Evolutionary conservation across 2,888 invertebrate genomes (phyloP).

Genomic region (Arge pagana): DNA sequence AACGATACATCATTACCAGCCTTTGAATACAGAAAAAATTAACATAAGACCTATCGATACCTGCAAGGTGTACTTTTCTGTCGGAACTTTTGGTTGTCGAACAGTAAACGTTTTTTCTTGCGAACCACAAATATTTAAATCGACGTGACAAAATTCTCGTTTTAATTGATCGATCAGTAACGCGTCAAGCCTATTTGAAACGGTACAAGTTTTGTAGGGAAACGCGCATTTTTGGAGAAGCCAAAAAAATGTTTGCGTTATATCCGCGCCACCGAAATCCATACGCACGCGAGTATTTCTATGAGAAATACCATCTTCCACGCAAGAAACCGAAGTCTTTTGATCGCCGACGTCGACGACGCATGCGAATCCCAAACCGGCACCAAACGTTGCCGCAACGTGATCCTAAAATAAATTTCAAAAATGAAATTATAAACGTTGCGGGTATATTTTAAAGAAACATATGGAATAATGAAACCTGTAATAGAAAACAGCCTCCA

Average conservation of each 20-base stretch:
- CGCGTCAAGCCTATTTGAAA: slow-evolving; percentile 76
- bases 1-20: no score
- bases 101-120: slow-evolving; percentile 81
- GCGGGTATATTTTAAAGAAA: background rate
- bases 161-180: slow-evolving; percentile 82
- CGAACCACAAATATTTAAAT: slow-evolving; percentile 86
- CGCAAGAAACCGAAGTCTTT: slow-evolving; percentile 93
- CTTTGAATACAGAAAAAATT: background rate
- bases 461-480: slow-evolving; percentile 59
- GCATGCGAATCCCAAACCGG: slow-evolving; percentile 84
- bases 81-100: slow-evolving; percentile 70
- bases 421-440: no score
- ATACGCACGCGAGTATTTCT: slow-evolving; percentile 80
- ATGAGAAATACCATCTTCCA: slow-evolving; percentile 94
- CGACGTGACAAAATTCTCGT: slow-evolving; percentile 89
- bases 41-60: slow-evolving; percentile 40
- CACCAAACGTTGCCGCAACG: slow-evolving; percentile 84
- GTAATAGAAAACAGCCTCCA: slow-evolving; percentile 81
- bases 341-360: slow-evolving; percentile 95
- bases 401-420: slow-evolving; percentile 67
- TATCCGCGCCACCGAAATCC: slow-evolving; percentile 90
- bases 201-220: slow-evolving; percentile 82
- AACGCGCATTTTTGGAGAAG: slow-evolving; percentile 88
- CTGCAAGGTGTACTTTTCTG: slow-evolving; percentile 76
- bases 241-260: slow-evolving; percentile 88